Base-by-base conservation (phyloP, 1,140 invertebrate genomes). In the Hestina assimilis region DNA sequence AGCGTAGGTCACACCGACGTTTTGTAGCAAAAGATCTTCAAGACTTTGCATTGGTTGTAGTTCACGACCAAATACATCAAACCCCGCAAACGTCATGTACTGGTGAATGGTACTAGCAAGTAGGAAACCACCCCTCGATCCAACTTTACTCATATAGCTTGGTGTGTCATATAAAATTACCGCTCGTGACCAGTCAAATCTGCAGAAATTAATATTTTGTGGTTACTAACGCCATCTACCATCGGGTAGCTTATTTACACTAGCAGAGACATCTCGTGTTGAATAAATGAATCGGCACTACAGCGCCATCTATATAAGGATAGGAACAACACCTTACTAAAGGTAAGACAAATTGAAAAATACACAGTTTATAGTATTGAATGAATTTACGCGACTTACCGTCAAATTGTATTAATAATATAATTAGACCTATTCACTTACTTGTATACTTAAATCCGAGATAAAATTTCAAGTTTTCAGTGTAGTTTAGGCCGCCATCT, bases 401-500 rank as follows among this genome's bases (percentile, higher is more conserved):
- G 19, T 23, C 11, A 12, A 23, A 6, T 4, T 1, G 7, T 9
- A 11, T 24, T 29, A 26, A 35, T 4, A 8, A 15, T 50, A 20
- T 42, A 41, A 20, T 31, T 28, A n/a, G 40, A 45, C 48, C 29
- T 51, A 40, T 29, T 48, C 58, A 91, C 92, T 92, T 75, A 92
- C 92, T 90, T 75, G 90, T 84, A 52, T 91, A 92, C 19, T 86
- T 82, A 58, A 83, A 79, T 47, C 79, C 83, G 20, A 89, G 72
- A 42, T 89, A 80, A 29, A 80, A 74, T 48, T 86, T 86, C 54
- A 89, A 45, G 41, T 89, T 89, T 54, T 89, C 84, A 0, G 82
- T 88, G 50, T 80, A 76, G 55, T 92, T 91, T 17, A 78, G 66
- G 1, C 92, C 83, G n/a, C 92, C 83, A 45, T 92, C 90, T 3